phyloP scores from a whole-genome alignment of 1,140 invertebrate genomes.

The Acromyrmex heyeri region DNA sequence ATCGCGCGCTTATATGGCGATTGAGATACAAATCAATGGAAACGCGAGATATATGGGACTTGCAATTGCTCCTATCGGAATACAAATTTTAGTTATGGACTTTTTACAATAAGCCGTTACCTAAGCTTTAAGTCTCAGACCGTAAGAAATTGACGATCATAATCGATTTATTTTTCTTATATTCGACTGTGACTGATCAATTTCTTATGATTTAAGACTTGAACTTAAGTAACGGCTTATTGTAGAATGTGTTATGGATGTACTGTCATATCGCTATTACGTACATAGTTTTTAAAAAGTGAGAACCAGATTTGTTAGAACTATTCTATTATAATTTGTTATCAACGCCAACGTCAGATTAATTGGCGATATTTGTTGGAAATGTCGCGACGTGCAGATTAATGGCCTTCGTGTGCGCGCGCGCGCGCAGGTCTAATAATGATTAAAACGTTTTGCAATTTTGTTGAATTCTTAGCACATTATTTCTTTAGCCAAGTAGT shows the following conservation, averaged over 20 bases:
- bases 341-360: slow-evolving; percentile 11
- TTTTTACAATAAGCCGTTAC: too few species aligned
- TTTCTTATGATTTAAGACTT: too few species aligned
- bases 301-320: not conserved
- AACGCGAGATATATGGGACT: not conserved
- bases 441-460: slow-evolving; percentile 21
- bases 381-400: slow-evolving; percentile 19
- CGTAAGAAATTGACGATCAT: too few species aligned
- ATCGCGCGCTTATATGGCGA: not conserved
- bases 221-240: too few species aligned
- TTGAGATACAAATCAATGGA: slow-evolving; percentile 7
- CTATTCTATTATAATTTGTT: slow-evolving; percentile 21
- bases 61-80: not conserved
- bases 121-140: too few species aligned
- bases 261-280: not conserved
- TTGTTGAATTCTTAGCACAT: not conserved
- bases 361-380: slow-evolving; percentile 51
- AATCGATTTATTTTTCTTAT: too few species aligned
- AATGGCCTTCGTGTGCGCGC: slow-evolving; percentile 9
- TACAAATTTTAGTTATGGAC: not conserved
- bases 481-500: not conserved
- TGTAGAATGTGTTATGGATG: not conserved
- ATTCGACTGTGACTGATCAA: too few species aligned
- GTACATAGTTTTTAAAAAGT: not conserved
- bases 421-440: slow-evolving; percentile 24